phyloP scores from a whole-genome alignment of 2,797 vertebrate genomes.

The Siniperca scherzeri region DNA sequence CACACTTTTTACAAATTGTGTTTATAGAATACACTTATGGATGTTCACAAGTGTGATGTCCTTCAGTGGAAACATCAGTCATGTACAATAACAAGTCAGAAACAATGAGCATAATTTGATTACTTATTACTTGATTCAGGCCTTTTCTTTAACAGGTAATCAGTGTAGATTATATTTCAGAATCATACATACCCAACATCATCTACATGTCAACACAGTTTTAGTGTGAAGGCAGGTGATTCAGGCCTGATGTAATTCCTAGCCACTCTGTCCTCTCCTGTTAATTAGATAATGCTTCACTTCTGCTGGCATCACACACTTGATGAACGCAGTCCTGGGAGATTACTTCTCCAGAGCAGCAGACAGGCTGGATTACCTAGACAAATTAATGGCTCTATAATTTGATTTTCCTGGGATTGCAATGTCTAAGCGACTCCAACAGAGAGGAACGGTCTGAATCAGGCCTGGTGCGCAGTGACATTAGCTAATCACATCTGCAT shows the following conservation, averaged over 20 bases:
- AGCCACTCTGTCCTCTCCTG: constrained; percentile 68
- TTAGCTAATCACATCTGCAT: constrained; percentile 84
- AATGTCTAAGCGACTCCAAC: constrained; percentile 82
- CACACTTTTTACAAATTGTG: constrained; percentile 17
- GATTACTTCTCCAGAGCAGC: constrained; percentile 84
- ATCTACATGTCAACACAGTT: constrained; percentile 44
- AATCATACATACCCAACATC: constrained; percentile 4
- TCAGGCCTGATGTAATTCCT: constrained; percentile 73
- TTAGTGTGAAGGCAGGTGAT: constrained; percentile 60
- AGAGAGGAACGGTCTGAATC: constrained; percentile 74
- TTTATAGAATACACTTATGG: constrained; percentile 4
- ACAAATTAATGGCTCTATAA: constrained; percentile 90
- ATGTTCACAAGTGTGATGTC: neutral
- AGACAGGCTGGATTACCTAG: constrained; percentile 88
- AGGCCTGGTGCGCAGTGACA: constrained; percentile 71
- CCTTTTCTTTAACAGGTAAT: constrained; percentile 22
- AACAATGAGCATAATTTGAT: neutral
- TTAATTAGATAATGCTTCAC: constrained; percentile 87
- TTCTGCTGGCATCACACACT: constrained; percentile 83
- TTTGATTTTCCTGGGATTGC: constrained; percentile 87
- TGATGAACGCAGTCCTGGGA: constrained; percentile 85
- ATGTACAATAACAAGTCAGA: neutral
- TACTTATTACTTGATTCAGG: neutral
- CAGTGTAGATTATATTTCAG: constrained; percentile 23
- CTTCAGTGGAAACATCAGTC: constrained; percentile 12